A percentile compares a stretch with the other conserved stretches of the same genome.
Conservation (phyloP, 2,888 invertebrate species). For the Caenorhabditis parvicauda region DNA sequence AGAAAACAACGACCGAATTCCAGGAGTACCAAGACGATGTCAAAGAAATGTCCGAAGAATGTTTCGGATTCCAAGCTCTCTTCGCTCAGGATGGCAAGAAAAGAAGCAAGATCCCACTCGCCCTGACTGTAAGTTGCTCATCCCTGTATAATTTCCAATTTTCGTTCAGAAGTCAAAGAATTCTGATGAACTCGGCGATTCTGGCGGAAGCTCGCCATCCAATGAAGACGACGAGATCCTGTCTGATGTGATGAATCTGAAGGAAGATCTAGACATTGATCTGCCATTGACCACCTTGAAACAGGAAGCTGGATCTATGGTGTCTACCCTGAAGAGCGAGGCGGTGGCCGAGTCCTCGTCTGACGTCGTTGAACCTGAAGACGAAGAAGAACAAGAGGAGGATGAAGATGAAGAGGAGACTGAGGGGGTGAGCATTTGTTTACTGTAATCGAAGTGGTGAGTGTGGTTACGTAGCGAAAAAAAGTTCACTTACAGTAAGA, state of each 20-base stretch:
- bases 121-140: slow-evolving; percentile 15
- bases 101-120: slow-evolving; percentile 49
- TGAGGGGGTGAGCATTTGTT: too few relatives aligned
- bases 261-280: slow-evolving; percentile 19
- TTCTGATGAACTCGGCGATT: not conserved
- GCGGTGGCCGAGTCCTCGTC: slow-evolving; percentile 4
- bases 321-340: slow-evolving; percentile 6
- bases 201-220: slow-evolving; percentile 9
- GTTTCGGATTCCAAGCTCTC: slow-evolving; percentile 57
- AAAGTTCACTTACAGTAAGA: too few relatives aligned
- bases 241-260: slow-evolving; percentile 1
- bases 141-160: not conserved
- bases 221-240: slow-evolving; percentile 4
- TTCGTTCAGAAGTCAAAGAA: slow-evolving; percentile 5
- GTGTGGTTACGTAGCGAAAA: too few relatives aligned
- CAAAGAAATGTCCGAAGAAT: slow-evolving; percentile 57
- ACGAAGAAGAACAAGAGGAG: slow-evolving; percentile 8
- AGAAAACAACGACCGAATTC: not conserved
- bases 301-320: slow-evolving; percentile 4
- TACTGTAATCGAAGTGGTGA: too few relatives aligned
- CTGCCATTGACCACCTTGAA: slow-evolving; percentile 6
- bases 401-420: slow-evolving; percentile 17
- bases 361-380: slow-evolving; percentile 7
- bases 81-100: slow-evolving; percentile 55
- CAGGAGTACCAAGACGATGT: slow-evolving; percentile 56